Evolutionary conservation across 2,113 vertebrate species (phyloP), one percentile per base, ranked within the genome.

Genomic region (Zosterops japonicus): DNA sequence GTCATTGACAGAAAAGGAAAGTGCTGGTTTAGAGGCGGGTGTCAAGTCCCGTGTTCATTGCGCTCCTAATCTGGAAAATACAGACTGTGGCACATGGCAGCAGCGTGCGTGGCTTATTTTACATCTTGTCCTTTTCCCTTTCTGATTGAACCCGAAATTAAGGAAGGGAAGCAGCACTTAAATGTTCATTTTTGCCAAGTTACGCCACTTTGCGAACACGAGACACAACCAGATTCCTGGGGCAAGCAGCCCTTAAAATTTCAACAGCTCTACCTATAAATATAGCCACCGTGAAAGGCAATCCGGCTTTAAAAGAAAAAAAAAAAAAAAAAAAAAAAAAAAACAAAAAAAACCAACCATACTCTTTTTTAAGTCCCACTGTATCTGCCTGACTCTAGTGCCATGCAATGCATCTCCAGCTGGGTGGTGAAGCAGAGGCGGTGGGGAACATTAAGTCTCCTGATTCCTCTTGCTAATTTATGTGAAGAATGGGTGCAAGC

Each of bases 261-360:
- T 96, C 95, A 96, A 76, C 95, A 89, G 92, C 93, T 89, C 87
- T 95, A 93, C 96, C 92, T 97, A 96, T 96, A 97, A 96, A 96
- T 96, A 97, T 17, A 92, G 86, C 56, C 1, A 4, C 82, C 3
- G 6, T 93, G 95, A 94, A 96, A 96, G 82, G 92, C 94, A 93
- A 83, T 93, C 88, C 3, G 2, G 36, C 88, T 85, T 94, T 35
- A 33, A 67, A 68, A 83, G 75, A 72, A 84, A 83, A 64, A 35
- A 56, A 41, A 47, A 61, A 4, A 56, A 77, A 11, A 77, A 11
- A 68, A 35, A n/a, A 35, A 56, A 35, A n/a, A 35, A 56, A 41
- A 47, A 61, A 4, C 63, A 77, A 11, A 77, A 11, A 39, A 39
- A 39, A 39, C 39, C 39, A 12, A 24, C 36, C 60, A 44, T 5